Evolutionary conservation across 2,797 vertebrate genomes (phyloP).

Genomic region (Streptopelia turtur): DNA sequence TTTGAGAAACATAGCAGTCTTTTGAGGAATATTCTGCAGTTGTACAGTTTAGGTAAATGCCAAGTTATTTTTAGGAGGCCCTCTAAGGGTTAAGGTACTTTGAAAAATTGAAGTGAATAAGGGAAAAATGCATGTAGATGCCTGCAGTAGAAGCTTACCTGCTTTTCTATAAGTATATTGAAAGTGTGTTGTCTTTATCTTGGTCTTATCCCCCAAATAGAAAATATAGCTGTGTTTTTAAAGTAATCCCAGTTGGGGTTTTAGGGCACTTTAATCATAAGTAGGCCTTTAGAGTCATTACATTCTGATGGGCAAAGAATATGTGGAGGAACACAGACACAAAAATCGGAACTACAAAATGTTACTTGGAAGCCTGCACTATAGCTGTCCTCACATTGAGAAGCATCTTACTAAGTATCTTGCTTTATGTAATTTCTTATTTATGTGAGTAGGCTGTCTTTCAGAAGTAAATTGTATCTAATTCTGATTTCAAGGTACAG

Average conservation of each 20-base stretch:
- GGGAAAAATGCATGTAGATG: not conserved
- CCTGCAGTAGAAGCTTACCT: not conserved
- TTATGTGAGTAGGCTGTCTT: not conserved
- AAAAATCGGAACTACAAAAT: not conserved
- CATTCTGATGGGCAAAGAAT: not conserved
- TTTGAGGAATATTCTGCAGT: not conserved
- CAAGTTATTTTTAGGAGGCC: not conserved
- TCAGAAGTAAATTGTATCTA: not conserved
- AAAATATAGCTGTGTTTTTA: not conserved
- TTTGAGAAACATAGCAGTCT: not conserved
- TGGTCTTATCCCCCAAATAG: not conserved
- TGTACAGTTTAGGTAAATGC: not conserved
- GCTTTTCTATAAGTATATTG: not conserved
- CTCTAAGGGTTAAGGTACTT: not conserved
- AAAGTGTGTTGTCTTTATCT: not conserved
- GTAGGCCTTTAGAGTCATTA: not conserved
- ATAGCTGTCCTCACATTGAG: not conserved
- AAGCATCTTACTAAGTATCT: not conserved
- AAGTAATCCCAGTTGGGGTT: not conserved
- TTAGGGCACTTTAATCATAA: not conserved
- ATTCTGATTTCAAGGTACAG: not conserved
- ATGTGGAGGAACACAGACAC: not conserved
- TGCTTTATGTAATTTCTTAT: not conserved
- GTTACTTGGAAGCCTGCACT: not conserved
- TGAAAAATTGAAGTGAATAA: not conserved